Evolutionary conservation across 2,888 invertebrate species (phyloP).

Genomic region (Dolichomitus sp.): DNA sequence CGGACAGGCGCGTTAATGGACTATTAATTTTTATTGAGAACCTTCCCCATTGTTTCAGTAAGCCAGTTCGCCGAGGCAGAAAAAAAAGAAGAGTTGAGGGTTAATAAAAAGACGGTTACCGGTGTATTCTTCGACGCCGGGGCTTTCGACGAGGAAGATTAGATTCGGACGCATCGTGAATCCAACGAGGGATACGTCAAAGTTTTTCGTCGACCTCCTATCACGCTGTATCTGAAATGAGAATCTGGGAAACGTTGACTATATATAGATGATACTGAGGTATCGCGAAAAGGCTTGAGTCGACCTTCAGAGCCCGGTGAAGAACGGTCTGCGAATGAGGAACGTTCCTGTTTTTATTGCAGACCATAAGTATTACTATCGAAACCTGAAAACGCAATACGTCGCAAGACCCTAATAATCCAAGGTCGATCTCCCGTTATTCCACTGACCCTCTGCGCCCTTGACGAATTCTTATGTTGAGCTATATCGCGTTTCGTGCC

Average conservation of each 20-base stretch:
- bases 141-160: background rate
- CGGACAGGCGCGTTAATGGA: conserved; percentile 68
- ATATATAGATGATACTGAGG: background rate
- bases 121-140: background rate
- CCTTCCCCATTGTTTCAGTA: conserved; percentile 59
- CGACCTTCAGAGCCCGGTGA: background rate
- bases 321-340: background rate
- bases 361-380: background rate
- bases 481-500: conserved; percentile 32
- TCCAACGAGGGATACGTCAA: conserved; percentile 2
- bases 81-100: conserved; percentile 10
- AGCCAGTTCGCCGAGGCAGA: background rate
- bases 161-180: conserved; percentile 15
- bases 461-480: conserved; percentile 34
- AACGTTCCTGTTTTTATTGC: background rate
- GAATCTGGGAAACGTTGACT: background rate
- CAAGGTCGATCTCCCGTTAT: conserved; percentile 33
- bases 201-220: conserved; percentile 11
- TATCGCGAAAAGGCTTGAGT: conserved; percentile 2
- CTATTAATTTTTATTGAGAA: conserved; percentile 72
- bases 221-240: conserved; percentile 20
- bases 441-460: conserved; percentile 17
- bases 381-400: background rate
- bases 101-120: background rate
- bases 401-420: conserved; percentile 1